Conservation (phyloP, 2,797 vertebrate species). For the Arnoldichthys spilopterus region DNA sequence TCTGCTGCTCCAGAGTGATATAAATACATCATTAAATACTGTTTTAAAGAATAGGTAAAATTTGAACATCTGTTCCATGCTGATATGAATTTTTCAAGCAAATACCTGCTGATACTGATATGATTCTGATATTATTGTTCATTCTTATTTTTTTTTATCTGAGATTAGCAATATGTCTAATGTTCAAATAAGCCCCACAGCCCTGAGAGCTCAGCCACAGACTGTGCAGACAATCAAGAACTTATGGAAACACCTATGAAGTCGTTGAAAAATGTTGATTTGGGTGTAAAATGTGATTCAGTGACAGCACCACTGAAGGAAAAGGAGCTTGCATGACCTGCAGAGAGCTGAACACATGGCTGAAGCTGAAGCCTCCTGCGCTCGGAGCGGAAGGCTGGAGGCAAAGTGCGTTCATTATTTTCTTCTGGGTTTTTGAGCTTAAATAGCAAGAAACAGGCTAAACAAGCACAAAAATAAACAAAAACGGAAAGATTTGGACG, state of each 20-base stretch:
- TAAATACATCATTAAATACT: too few relatives aligned
- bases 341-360: slow-evolving; percentile 42
- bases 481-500: too few relatives aligned
- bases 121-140: too few relatives aligned
- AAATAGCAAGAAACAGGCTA: slow-evolving; percentile 3
- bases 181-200: too few relatives aligned
- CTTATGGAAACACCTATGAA: neutral
- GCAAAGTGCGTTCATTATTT: slow-evolving; percentile 36
- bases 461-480: neutral
- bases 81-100: too few relatives aligned
- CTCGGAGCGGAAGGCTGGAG: slow-evolving; percentile 24
- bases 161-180: too few relatives aligned
- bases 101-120: too few relatives aligned
- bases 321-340: too few relatives aligned
- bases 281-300: neutral
- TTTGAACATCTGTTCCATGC: too few relatives aligned
- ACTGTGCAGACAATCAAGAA: neutral
- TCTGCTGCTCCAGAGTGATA: too few relatives aligned
- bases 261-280: neutral
- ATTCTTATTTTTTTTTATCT: too few relatives aligned
- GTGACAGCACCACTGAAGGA: neutral
- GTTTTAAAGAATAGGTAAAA: too few relatives aligned
- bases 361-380: slow-evolving; percentile 47
- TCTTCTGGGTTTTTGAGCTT: slow-evolving; percentile 10
- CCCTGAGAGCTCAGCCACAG: neutral